These are phyloP conservation scores for Ictalurus furcatus DNA, from an alignment of 2,113 vertebrate genomes.

Conservation along the genomic window DNA sequence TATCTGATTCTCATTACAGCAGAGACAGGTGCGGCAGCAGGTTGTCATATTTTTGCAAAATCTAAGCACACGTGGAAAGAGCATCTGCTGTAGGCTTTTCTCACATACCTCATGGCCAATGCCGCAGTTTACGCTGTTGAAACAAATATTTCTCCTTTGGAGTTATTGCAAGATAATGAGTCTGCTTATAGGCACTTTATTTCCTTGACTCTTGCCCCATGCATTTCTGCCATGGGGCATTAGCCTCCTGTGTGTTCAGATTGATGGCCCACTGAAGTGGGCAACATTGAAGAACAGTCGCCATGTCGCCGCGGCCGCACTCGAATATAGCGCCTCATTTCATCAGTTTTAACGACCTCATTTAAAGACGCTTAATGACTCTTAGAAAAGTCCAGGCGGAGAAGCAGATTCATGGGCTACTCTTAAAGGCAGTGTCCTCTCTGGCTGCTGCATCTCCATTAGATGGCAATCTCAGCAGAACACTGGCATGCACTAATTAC, in stretches of 20 bases:
- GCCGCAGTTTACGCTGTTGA: conserved; percentile 24
- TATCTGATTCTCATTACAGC: conserved; percentile 23
- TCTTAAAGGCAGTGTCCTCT: conserved; percentile 60
- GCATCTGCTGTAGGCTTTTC: conserved; percentile 4
- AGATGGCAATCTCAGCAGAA: conserved; percentile 57
- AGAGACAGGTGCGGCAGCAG: neutral
- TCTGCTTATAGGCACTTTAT: conserved; percentile 52
- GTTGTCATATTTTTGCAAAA: conserved; percentile 24
- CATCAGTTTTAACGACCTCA: conserved; percentile 71
- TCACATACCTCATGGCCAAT: neutral
- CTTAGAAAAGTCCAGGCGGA: conserved; percentile 68
- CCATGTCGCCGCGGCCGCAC: conserved; percentile 55
- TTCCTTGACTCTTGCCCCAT: conserved; percentile 45
- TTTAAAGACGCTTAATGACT: conserved; percentile 77
- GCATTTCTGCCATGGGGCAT: conserved; percentile 31
- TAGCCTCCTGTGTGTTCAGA: conserved; percentile 45
- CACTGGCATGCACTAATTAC: conserved; percentile 61
- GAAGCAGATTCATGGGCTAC: conserved; percentile 63
- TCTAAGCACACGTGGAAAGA: neutral
- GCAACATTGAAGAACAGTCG: conserved; percentile 57
- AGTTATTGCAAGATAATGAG: conserved; percentile 52
- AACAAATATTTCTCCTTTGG: conserved; percentile 44
- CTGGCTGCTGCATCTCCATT: conserved; percentile 65
- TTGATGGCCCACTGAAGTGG: conserved; percentile 57
- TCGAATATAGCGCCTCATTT: conserved; percentile 71